Conservation (phyloP, 2,113 vertebrate species). For the Synchiropus splendidus region DNA sequence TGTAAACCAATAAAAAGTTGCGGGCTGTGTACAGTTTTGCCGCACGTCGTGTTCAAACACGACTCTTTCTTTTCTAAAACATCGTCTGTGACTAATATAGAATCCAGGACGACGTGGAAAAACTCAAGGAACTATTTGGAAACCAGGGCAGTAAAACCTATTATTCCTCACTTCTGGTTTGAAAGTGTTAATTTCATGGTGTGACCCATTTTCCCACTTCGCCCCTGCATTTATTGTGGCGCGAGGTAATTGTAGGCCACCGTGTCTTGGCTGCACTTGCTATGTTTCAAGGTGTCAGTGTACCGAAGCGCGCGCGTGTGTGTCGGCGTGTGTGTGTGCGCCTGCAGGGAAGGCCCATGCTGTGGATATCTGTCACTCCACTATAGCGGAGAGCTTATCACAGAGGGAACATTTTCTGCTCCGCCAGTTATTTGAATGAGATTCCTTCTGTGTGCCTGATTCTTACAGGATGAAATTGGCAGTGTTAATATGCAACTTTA, state of each 20-base stretch:
- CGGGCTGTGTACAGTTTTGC: no score
- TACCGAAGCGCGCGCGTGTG: no score
- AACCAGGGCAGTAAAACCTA: slow-evolving; percentile 7
- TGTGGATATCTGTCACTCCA: slow-evolving; percentile 48
- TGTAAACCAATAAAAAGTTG: no score
- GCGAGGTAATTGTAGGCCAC: slow-evolving; percentile 17
- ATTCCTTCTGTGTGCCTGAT: slow-evolving; percentile 29
- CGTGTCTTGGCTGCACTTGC: slow-evolving; percentile 24
- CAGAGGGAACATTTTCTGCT: slow-evolving; percentile 50
- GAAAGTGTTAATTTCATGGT: slow-evolving; percentile 25
- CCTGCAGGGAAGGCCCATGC: slow-evolving; percentile 39
- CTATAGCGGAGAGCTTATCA: slow-evolving; percentile 53
- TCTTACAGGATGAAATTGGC: slow-evolving; percentile 24
- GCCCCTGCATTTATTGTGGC: slow-evolving; percentile 13
- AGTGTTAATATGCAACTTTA: slow-evolving; percentile 20
- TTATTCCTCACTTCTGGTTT: slow-evolving; percentile 17
- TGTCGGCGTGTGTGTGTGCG: slow-evolving; percentile 9
- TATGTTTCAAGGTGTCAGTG: slow-evolving; percentile 33
- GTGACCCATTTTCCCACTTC: slow-evolving; percentile 34
- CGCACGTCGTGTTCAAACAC: no score
- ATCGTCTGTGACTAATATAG: neutral
- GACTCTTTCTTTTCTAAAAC: neutral
- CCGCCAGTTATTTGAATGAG: slow-evolving; percentile 40
- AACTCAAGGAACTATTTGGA: slow-evolving; percentile 2
- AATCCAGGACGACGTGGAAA: slow-evolving; percentile 4